Evolutionary conservation across 1,140 invertebrate species (phyloP), one percentile per base, ranked within the genome.

Genomic region (Scaptomyza hsui): DNA sequence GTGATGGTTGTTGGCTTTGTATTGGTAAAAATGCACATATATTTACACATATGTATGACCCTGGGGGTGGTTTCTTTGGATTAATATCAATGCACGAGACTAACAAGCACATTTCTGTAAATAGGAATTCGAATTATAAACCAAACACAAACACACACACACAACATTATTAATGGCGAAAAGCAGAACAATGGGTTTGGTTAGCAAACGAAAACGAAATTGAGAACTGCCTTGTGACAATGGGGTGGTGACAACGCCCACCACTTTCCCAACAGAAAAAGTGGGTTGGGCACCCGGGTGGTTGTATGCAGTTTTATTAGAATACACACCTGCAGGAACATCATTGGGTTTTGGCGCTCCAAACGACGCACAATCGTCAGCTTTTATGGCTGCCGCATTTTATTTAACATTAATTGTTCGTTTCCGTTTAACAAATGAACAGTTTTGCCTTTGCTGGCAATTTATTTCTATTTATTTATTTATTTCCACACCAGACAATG

Each of bases 281-380:
- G 77, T 77, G 78, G 78, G 73, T 53, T 75, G 74, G 73, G 15
- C 37, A 13, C 57, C 19, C 16, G 29, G 75, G 32, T 12, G 24
- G 37, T 59, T 35, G 57, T 44, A 15, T 68, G 35, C 29, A 18
- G 29, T 65, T 21, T 63, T 49, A 62, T 65, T 78, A 70, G 59
- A 80, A 79, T 51, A 81, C 74, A 73, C 80, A 85, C 80, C 80
- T 85, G 80, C 65, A 86, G 73, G 72, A 86, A 85, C 69, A 85
- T 65, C 59, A 45, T 67, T 65, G 69, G 47, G 55, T 69, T 53
- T 48, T 62, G 57, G 77, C 74, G 82, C 63, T 81, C 41, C 45
- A 64, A 32, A 55, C 18, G 48, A 69, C 74, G 71, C 73, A 53
- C 26, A 37, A 48, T 44, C 47, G 44, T 21, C 61, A 63, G 72